These are phyloP conservation scores for Drosophila infuscata DNA, from an alignment of 2,888 invertebrate genomes.

Conservation along the genomic window DNA sequence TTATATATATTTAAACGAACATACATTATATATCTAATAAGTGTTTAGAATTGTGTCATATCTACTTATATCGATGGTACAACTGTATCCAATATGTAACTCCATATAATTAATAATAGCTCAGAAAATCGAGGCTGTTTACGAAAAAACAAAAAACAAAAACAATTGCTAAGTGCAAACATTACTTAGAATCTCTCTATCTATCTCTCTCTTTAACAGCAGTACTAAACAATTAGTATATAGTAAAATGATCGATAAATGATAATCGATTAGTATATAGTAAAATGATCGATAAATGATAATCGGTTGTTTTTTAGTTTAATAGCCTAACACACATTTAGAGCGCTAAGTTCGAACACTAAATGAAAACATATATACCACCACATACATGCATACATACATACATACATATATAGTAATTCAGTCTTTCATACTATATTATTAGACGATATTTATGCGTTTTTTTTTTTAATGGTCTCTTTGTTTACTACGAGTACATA, in stretches of 20 bases:
- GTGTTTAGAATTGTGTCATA: constrained; percentile 69
- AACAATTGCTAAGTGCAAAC: constrained; percentile 22
- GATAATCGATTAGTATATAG: constrained; percentile 51
- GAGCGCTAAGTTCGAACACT: constrained; percentile 58
- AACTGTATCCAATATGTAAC: constrained; percentile 50
- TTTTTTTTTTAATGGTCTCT: constrained; percentile 20
- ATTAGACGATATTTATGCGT: constrained; percentile 45
- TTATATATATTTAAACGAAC: constrained; percentile 32
- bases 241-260: constrained; percentile 40
- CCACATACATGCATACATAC: constrained; percentile 17
- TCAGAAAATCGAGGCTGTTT: constrained; percentile 57
- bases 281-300: constrained; percentile 36
- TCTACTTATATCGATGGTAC: constrained; percentile 62
- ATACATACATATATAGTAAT: constrained; percentile 50
- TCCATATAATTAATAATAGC: constrained; percentile 40
- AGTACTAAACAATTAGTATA: constrained; percentile 43
- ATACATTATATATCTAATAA: constrained; percentile 45
- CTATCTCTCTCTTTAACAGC: constrained; percentile 22
- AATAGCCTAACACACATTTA: constrained; percentile 50
- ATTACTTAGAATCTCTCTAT: constrained; percentile 40
- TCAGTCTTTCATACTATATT: constrained; percentile 51
- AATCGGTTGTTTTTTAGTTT: constrained; percentile 51
- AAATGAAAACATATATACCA: constrained; percentile 26
- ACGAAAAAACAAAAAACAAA: constrained; percentile 20
- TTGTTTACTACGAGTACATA: constrained; percentile 50